Percentiles rank a stretch among this genome's conserved stretches.
phyloP scores from a whole-genome alignment of 1,140 invertebrate species.

The Drosophila teissieri region DNA sequence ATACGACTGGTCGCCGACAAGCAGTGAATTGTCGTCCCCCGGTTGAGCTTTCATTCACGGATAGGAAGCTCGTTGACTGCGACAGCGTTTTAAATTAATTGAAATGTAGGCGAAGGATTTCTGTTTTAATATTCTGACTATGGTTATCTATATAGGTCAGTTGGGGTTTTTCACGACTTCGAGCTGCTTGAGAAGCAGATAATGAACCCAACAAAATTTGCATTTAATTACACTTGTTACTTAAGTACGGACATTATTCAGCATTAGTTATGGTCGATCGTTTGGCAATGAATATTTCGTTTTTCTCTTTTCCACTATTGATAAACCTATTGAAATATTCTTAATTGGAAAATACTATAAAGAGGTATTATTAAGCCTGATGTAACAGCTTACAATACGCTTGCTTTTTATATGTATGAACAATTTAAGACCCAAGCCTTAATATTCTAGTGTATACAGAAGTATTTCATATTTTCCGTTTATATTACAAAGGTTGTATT shows the following conservation, averaged over 20 bases:
- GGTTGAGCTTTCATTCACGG: constrained; percentile 31
- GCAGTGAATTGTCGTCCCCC: not conserved
- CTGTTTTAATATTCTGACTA: constrained; percentile 12
- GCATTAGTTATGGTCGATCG: no score
- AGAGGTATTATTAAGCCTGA: not conserved
- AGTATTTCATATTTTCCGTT: not conserved
- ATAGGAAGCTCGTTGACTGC: constrained; percentile 21
- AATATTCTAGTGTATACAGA: not conserved
- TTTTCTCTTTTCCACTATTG: not conserved
- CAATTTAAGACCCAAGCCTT: not conserved
- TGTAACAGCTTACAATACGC: not conserved
- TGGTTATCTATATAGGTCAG: constrained; percentile 8
- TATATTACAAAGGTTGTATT: not conserved
- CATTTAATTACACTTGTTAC: not conserved
- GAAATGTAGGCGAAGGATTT: constrained; percentile 28
- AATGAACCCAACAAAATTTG: not conserved
- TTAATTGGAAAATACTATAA: constrained; percentile 3
- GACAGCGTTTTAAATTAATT: constrained; percentile 41
- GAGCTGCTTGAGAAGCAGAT: constrained; percentile 14
- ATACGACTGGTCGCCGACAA: constrained; percentile 20
- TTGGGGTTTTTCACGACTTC: constrained; percentile 15
- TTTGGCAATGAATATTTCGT: no score
- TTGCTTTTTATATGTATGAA: not conserved
- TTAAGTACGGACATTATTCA: no score
- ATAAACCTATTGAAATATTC: constrained; percentile 8